Base-by-base conservation (phyloP, 1,140 invertebrate species). In the Brachionus calyciflorus region DNA sequence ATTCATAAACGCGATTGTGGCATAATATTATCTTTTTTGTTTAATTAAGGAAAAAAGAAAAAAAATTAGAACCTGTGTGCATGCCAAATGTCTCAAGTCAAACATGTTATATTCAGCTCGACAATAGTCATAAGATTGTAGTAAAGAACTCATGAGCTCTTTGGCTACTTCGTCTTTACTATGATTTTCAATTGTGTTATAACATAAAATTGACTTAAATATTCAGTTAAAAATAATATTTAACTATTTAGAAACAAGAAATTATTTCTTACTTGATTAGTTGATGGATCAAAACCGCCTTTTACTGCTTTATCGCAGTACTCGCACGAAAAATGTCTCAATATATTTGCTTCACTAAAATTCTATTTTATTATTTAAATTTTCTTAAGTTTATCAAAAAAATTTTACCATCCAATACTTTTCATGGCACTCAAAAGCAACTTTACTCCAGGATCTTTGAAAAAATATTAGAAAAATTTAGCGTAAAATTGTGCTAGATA, bases 281-380 rank as follows among this genome's bases (percentile, higher is more conserved):
- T 82, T 80, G 89, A 87, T 10, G 92, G 90, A 88, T 97, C 94
- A 87, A 93, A 97, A 14, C 94, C 94, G 37, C 94, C 94, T 81
- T 88, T 92, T 0, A 96, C 91, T 40, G 87, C 85, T 19, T 86
- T 84, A 81, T 91, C 89, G 85, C 95, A 98, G 19, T 91, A 88
- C 88, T 97, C 94, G 87, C 94, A 97, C 0, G 91, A 90, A 77
- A 97, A 90, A 82, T 97, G 94, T 78, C 94, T 30, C 24, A 78
- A 30, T 6, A 78, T 33, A 40, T 78, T 80, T 17, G 78, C 77
- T 46, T 77, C 55, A 76, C 55, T 60, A 17, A 37, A 60, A 60
- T 0, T 19, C n/a, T 30, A n/a, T 28, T 19, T 6, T 6, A 37
- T 37, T 30, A 9, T 70, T 55, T 44, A 41, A 41, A 53, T 53